phyloP scores from a whole-genome alignment of 2,113 vertebrate genomes.

The Peucedramus taeniatus region DNA sequence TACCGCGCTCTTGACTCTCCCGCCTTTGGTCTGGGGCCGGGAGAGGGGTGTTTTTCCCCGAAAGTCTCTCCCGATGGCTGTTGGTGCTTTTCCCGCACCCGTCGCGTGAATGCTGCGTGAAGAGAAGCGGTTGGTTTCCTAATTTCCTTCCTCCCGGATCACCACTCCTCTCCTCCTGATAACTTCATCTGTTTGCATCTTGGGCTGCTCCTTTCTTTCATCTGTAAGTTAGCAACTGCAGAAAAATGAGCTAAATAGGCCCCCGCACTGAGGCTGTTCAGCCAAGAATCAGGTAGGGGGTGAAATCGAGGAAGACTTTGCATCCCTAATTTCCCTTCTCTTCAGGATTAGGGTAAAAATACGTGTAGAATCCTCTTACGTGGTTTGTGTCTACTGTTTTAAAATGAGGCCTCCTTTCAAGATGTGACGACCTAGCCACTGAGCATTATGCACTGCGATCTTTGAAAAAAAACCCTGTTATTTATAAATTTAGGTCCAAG shows the following conservation, averaged over 20 bases:
- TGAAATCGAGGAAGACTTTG: not conserved
- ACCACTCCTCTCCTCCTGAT: not conserved
- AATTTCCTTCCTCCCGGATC: no score
- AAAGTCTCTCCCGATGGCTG: not conserved
- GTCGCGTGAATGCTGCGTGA: not conserved
- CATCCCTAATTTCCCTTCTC: not conserved
- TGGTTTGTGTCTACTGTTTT: not conserved
- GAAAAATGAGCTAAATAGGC: not conserved
- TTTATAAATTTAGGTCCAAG: not conserved
- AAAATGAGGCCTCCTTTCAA: not conserved
- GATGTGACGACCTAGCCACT: not conserved
- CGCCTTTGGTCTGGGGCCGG: rapidly evolving
- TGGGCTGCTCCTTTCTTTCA: not conserved
- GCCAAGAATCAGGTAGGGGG: not conserved
- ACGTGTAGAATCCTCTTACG: not conserved
- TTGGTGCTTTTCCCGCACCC: not conserved
- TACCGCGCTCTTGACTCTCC: not conserved
- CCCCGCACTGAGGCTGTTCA: not conserved
- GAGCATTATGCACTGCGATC: not conserved
- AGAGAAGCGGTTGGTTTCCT: not conserved
- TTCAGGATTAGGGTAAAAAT: not conserved
- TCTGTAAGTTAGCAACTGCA: not conserved
- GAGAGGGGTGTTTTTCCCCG: not conserved
- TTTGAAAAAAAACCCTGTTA: not conserved
- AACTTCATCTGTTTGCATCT: not conserved